These are phyloP conservation scores for Rhinichthys klamathensis DNA, from an alignment of 2,113 vertebrate species.

Conservation along the genomic window DNA sequence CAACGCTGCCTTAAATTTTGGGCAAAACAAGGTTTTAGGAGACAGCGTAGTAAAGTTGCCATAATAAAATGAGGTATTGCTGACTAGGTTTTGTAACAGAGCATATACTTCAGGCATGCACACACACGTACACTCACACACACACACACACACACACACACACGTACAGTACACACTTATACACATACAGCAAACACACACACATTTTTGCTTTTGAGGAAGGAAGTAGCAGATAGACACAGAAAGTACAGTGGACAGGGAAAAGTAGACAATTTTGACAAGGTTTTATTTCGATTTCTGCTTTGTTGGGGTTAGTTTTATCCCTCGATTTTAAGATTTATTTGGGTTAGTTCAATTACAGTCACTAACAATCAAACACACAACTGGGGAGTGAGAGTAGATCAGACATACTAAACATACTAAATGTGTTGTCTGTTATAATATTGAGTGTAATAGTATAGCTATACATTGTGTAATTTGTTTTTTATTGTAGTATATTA, in stretches of 20 bases:
- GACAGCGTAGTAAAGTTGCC: neutral
- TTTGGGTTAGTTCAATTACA: slow-evolving; percentile 48
- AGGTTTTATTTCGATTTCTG: slow-evolving; percentile 50
- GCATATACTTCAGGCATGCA: slow-evolving; percentile 10
- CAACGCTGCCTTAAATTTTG: neutral
- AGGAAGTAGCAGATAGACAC: slow-evolving; percentile 50
- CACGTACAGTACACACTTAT: neutral
- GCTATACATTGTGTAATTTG: too few relatives aligned
- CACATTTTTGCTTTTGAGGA: slow-evolving; percentile 34
- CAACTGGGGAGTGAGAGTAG: slow-evolving; percentile 14
- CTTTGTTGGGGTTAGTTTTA: slow-evolving; percentile 35
- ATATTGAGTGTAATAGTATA: neutral
- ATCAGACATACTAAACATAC: neutral
- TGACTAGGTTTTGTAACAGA: slow-evolving; percentile 28
- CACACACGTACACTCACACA: neutral
- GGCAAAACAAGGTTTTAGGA: neutral
- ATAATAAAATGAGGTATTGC: neutral
- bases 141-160: too few relatives aligned
- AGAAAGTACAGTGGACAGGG: slow-evolving; percentile 47
- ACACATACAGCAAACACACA: slow-evolving; percentile 10
- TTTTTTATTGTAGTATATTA: neutral
- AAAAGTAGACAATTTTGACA: slow-evolving; percentile 36
- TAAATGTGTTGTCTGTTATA: slow-evolving; percentile 5
- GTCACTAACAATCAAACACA: slow-evolving; percentile 32
- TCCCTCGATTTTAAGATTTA: slow-evolving; percentile 29